These are phyloP conservation scores for Saguinus midas DNA, from an alignment of 2,113 vertebrate species.

Conservation along the genomic window DNA sequence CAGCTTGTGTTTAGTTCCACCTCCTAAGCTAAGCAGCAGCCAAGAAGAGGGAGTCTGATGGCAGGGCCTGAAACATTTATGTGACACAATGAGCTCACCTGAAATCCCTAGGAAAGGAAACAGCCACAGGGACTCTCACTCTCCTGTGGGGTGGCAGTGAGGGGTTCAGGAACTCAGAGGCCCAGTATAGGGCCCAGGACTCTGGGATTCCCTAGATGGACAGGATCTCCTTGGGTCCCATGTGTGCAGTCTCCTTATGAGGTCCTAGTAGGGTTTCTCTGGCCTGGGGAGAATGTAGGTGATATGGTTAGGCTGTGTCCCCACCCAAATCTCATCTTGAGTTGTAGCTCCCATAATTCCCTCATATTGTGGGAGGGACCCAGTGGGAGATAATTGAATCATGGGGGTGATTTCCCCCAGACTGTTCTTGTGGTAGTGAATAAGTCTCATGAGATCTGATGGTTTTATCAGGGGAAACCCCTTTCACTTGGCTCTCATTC, in stretches of 20 bases:
- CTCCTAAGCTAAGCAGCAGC: not conserved
- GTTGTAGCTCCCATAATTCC: too few relatives aligned
- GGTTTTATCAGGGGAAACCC: too few relatives aligned
- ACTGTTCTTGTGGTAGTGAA: too few relatives aligned
- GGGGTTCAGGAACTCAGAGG: not conserved
- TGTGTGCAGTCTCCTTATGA: not conserved
- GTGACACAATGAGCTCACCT: not conserved
- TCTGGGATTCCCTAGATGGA: not conserved
- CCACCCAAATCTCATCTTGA: too few relatives aligned
- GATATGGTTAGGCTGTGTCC: too few relatives aligned
- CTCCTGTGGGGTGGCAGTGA: not conserved
- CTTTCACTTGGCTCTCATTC: too few relatives aligned
- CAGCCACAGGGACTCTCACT: not conserved
- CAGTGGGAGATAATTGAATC: too few relatives aligned
- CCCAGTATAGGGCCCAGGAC: not conserved
- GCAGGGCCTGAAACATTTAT: not conserved
- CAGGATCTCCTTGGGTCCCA: not conserved
- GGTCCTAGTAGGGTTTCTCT: not conserved
- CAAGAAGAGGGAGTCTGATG: not conserved
- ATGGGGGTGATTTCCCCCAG: too few relatives aligned
- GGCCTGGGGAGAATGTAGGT: not conserved
- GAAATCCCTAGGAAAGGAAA: not conserved
- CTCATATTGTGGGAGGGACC: too few relatives aligned
- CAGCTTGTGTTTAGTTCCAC: not conserved
- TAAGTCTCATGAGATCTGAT: too few relatives aligned